phyloP scores from a whole-genome alignment of 2,113 vertebrate genomes.

The Silurus asotus region DNA sequence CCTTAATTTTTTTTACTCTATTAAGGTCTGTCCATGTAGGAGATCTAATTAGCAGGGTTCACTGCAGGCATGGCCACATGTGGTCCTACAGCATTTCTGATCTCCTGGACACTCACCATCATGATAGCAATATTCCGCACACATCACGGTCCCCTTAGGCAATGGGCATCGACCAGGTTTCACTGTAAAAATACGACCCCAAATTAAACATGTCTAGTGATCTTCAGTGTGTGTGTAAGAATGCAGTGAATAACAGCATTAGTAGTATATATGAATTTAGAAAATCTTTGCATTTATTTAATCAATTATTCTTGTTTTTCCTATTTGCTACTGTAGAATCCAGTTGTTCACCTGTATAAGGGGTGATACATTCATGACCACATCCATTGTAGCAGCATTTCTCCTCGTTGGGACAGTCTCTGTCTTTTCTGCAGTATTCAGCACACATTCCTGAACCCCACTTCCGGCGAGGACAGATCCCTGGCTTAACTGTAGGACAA shows the following conservation, averaged over 20 bases:
- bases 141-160: constrained; percentile 65
- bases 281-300: neutral
- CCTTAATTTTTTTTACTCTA: neutral
- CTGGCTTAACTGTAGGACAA: constrained; percentile 64
- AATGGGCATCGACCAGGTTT: constrained; percentile 67
- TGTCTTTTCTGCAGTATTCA: constrained; percentile 68
- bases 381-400: constrained; percentile 78
- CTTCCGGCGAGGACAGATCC: constrained; percentile 58
- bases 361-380: constrained; percentile 68
- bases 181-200: constrained; percentile 54
- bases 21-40: neutral
- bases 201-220: neutral
- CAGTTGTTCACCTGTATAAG: constrained; percentile 65
- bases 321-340: no score
- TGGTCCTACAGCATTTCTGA: constrained; percentile 73
- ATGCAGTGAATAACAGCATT: neutral
- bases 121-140: constrained; percentile 71
- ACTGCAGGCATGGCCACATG: constrained; percentile 69
- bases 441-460: constrained; percentile 64
- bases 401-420: constrained; percentile 63
- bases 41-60: constrained; percentile 64
- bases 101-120: constrained; percentile 69
- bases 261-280: neutral
- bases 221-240: neutral
- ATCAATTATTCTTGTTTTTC: no score